Evolutionary conservation across 2,888 invertebrate species (phyloP).

Genomic region (Invenusta paracnida): DNA sequence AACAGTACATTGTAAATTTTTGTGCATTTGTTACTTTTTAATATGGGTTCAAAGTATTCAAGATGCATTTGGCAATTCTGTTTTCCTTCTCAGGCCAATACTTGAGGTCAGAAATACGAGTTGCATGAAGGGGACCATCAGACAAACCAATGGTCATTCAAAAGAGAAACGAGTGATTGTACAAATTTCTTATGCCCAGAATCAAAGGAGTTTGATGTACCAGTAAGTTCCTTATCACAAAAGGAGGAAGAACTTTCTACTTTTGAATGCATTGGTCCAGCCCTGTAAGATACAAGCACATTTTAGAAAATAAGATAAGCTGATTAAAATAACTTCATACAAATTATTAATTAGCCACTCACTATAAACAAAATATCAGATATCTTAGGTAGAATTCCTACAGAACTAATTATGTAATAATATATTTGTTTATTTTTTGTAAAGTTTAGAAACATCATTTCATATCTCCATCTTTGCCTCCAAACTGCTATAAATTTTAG

Average conservation of each 20-base stretch:
- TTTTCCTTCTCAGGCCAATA: constrained; percentile 11
- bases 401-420: neutral
- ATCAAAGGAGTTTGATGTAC: neutral
- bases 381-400: neutral
- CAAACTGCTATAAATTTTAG: neutral
- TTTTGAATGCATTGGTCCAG: neutral
- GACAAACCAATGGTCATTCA: constrained; percentile 8
- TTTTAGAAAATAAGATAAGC: too few species aligned
- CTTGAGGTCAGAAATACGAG: neutral
- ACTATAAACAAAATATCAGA: neutral
- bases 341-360: neutral
- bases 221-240: neutral
- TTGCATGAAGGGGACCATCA: constrained; percentile 16
- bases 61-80: neutral
- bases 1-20: neutral
- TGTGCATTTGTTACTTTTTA: too few species aligned
- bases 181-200: constrained; percentile 14
- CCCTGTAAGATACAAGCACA: neutral
- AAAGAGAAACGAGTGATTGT: constrained; percentile 17
- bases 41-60: too few species aligned
- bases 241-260: neutral
- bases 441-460: neutral
- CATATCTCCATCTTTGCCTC: neutral
- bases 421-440: neutral
- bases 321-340: too few species aligned